Evolutionary conservation across 2,797 vertebrate species (phyloP).

Genomic region (Acanthiza pusilla): DNA sequence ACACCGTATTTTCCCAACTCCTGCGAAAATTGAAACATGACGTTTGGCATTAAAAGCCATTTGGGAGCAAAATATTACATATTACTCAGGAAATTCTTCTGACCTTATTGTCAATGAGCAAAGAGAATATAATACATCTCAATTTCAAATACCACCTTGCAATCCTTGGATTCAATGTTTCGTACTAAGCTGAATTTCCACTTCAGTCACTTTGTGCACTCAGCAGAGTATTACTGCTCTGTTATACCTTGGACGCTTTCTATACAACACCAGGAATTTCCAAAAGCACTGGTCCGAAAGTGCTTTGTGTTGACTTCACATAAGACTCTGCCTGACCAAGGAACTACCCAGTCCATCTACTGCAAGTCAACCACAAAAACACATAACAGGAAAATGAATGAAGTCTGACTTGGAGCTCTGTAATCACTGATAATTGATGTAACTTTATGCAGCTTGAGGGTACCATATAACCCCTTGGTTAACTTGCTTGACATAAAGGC

Average conservation of each 20-base stretch:
- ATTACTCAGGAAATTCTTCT: background rate
- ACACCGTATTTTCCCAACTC: slow-evolving; percentile 90
- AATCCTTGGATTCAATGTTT: background rate
- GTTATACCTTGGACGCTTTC: background rate
- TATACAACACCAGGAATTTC: background rate
- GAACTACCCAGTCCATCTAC: background rate
- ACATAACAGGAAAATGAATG: background rate
- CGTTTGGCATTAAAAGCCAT: background rate
- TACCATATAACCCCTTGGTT: background rate
- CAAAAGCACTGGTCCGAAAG: background rate
- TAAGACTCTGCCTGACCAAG: background rate
- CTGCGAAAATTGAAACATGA: slow-evolving; percentile 66
- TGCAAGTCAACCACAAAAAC: background rate
- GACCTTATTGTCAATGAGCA: background rate
- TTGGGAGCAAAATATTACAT: background rate
- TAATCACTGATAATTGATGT: background rate
- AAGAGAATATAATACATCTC: background rate
- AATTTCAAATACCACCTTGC: background rate
- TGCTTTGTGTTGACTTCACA: background rate
- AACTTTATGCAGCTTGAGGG: background rate
- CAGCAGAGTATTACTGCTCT: background rate
- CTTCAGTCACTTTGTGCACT: background rate
- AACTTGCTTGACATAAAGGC: background rate
- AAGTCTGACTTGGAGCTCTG: background rate
- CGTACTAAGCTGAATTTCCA: background rate